Percentiles rank a stretch among this genome's conserved stretches.
Evolutionary conservation across 2,888 invertebrate species (phyloP).

Genomic region (Hydrotaea diabolus): DNA sequence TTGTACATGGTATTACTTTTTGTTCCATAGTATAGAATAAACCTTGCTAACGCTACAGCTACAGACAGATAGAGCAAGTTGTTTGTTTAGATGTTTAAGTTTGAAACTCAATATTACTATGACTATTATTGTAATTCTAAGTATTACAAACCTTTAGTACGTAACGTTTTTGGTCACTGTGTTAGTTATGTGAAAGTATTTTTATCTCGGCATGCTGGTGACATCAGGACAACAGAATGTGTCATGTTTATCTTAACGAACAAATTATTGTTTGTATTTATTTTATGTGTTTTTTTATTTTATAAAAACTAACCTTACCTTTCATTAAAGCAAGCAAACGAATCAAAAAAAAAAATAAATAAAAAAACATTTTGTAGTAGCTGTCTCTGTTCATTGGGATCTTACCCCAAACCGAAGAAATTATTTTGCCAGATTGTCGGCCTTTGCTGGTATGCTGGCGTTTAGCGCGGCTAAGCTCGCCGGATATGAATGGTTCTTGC

Average conservation of each 20-base stretch:
- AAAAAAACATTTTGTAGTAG: no score
- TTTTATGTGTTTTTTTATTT: not conserved
- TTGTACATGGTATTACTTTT: conserved; percentile 12
- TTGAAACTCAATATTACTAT: conserved; percentile 9
- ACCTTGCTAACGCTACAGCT: conserved; percentile 42
- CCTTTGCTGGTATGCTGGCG: no score
- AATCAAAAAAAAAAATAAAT: conserved; percentile 8
- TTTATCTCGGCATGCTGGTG: not conserved
- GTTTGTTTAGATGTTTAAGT: conserved; percentile 18
- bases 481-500: no score
- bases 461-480: no score
- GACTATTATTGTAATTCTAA: not conserved
- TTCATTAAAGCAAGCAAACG: conserved; percentile 7
- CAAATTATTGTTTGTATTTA: conserved; percentile 21
- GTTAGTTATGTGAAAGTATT: not conserved
- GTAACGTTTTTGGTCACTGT: not conserved
- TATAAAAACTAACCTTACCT: not conserved
- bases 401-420: no score
- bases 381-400: no score
- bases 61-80: conserved; percentile 9
- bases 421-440: no score
- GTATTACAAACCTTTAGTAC: not conserved
- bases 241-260: conserved; percentile 5
- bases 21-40: not conserved
- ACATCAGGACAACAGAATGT: not conserved